Conservation (phyloP, 64 coral and sea anemone genomes). For the Pocillopora damicornis region DNA sequence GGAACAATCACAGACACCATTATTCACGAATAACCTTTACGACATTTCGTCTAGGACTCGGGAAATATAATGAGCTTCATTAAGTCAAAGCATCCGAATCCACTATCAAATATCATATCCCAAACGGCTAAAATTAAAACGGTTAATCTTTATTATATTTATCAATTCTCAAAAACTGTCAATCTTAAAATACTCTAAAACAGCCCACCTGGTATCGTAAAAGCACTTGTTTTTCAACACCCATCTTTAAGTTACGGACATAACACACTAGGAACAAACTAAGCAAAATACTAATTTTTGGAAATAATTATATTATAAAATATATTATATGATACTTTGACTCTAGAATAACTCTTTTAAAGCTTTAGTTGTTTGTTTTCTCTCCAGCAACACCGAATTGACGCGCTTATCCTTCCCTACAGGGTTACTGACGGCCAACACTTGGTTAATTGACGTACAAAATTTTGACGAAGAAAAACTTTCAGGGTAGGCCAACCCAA, state of each 20-base stretch:
- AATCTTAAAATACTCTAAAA: slow-evolving; percentile 4
- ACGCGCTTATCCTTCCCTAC: neutral
- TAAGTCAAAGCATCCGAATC: slow-evolving; percentile 20
- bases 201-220: neutral
- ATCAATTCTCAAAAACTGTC: slow-evolving; percentile 30
- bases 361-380: slow-evolving; percentile 12
- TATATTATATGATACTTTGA: slow-evolving; percentile 38
- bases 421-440: neutral
- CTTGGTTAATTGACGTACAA: neutral
- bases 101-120: slow-evolving; percentile 17
- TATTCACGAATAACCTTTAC: neutral
- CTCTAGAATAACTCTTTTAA: slow-evolving; percentile 32
- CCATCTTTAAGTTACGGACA: neutral
- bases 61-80: neutral
- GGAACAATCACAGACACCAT: neutral
- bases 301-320: slow-evolving; percentile 42
- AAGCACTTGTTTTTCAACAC: neutral
- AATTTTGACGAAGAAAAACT: neutral
- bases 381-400: neutral
- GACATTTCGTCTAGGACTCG: neutral
- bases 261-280: neutral
- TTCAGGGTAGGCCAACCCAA: neutral
- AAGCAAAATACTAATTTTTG: slow-evolving; percentile 11
- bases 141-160: slow-evolving; percentile 27
- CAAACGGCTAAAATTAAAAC: slow-evolving; percentile 11